Percentiles rank a stretch among this genome's conserved stretches.
These are phyloP conservation scores for Takifugu ocellatus DNA, from an alignment of 2,797 vertebrate species.

Conservation along the genomic window DNA sequence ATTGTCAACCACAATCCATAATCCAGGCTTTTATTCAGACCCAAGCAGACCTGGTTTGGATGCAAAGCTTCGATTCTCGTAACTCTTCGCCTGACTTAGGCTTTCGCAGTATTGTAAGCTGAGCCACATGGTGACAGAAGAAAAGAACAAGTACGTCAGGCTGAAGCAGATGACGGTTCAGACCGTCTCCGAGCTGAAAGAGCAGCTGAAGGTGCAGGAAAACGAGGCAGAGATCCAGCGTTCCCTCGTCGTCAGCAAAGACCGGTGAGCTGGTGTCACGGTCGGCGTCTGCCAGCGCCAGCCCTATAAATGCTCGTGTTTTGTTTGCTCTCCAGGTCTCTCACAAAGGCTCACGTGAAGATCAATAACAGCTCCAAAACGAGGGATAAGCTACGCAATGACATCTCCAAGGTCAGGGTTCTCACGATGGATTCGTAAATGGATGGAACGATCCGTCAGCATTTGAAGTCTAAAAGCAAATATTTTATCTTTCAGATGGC, in stretches of 20 bases:
- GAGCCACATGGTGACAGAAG: constrained; percentile 73
- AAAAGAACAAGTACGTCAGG: constrained; percentile 82
- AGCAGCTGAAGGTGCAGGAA: constrained; percentile 75
- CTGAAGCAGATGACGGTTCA: constrained; percentile 79
- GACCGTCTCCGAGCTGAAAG: constrained; percentile 74
- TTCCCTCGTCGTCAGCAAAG: constrained; percentile 67
- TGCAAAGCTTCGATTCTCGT: too few species aligned
- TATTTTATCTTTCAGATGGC: constrained; percentile 38
- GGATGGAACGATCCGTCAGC: background rate
- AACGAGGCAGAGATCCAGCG: constrained; percentile 83
- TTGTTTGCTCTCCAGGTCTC: constrained; percentile 66
- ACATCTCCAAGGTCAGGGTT: constrained; percentile 69
- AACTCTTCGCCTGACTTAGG: constrained; percentile 58
- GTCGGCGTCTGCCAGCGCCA: background rate
- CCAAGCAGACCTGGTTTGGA: background rate
- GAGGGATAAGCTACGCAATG: constrained; percentile 75
- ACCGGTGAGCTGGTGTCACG: constrained; percentile 72
- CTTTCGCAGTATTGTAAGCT: constrained; percentile 75
- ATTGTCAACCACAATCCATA: too few species aligned
- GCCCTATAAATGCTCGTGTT: background rate
- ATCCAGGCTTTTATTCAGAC: background rate
- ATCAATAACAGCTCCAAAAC: constrained; percentile 71
- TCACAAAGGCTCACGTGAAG: constrained; percentile 80
- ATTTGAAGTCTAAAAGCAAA: background rate
- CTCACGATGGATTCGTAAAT: constrained; percentile 11